Evolutionary conservation across 2,113 vertebrate species (phyloP).

Genomic region (Chunga burmeisteri): DNA sequence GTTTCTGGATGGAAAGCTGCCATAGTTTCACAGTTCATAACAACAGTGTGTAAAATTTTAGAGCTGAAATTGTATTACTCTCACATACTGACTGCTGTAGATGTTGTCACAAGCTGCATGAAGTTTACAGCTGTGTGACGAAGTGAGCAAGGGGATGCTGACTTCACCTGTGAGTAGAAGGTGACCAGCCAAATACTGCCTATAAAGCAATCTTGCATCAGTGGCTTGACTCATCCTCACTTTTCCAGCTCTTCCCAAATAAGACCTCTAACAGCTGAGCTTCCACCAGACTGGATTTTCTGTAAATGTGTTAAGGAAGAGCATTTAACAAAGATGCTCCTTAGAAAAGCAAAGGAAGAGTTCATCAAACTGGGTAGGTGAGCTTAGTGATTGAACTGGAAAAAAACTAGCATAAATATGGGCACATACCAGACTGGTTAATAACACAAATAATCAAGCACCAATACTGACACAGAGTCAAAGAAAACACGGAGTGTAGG

Average conservation of each 20-base stretch:
- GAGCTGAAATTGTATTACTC: neutral
- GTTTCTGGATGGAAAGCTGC: neutral
- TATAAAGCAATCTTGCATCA: neutral
- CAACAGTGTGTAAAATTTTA: conserved; percentile 23
- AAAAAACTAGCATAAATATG: neutral
- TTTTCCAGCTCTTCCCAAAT: neutral
- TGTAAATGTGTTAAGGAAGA: neutral
- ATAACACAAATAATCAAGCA: neutral
- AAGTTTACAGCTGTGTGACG: neutral
- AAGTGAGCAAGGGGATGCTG: neutral
- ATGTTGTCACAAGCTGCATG: neutral
- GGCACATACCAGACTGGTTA: neutral
- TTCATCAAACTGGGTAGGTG: neutral
- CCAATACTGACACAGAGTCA: fast-evolving
- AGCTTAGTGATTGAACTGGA: neutral
- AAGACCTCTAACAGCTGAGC: neutral
- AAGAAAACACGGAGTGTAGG: neutral
- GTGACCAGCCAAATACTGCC: neutral
- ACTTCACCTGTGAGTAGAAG: neutral
- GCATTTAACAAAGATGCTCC: neutral
- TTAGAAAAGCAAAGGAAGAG: neutral
- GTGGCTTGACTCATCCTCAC: neutral
- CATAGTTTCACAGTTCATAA: conserved; percentile 30
- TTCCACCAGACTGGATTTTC: neutral
- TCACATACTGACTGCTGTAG: neutral